Evolutionary conservation across 2,888 invertebrate genomes (phyloP).

Genomic region (Caenorhabditis sulstoni): DNA sequence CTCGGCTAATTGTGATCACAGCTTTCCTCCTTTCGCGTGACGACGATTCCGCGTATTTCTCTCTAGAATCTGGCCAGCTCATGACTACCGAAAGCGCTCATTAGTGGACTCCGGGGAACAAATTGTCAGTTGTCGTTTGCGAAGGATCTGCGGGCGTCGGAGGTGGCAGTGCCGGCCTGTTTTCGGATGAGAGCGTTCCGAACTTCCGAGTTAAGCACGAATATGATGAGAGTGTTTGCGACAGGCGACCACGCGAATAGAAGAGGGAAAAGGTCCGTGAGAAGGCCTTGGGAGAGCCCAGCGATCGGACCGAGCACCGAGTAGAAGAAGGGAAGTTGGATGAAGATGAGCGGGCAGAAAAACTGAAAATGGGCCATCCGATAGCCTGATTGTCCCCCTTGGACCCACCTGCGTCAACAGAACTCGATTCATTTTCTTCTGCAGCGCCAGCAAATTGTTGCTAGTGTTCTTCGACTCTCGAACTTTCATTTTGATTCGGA

Average conservation of each 20-base stretch:
- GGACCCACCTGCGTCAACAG: slow-evolving; percentile 27
- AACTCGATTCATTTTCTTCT: slow-evolving; percentile 39
- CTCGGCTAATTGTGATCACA: slow-evolving; percentile 40
- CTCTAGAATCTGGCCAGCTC: background rate
- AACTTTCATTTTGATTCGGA: slow-evolving; percentile 34
- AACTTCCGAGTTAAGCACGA: slow-evolving; percentile 52
- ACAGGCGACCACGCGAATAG: slow-evolving; percentile 43
- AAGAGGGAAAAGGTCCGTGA: slow-evolving; percentile 31
- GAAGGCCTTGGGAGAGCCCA: slow-evolving; percentile 36
- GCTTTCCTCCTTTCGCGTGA: background rate
- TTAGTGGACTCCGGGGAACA: background rate
- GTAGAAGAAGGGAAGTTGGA: slow-evolving; percentile 46
- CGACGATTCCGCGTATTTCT: slow-evolving; percentile 12
- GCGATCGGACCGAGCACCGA: slow-evolving; percentile 38
- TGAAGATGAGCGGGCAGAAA: slow-evolving; percentile 38
- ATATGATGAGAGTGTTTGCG: slow-evolving; percentile 36
- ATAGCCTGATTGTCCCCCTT: background rate
- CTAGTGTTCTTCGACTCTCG: slow-evolving; percentile 30
- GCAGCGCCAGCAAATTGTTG: slow-evolving; percentile 29
- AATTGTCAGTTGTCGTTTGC: slow-evolving; percentile 18
- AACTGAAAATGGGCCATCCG: slow-evolving; percentile 10
- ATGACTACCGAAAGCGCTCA: slow-evolving; percentile 1
- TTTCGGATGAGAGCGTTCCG: slow-evolving; percentile 38
- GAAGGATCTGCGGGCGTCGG: slow-evolving; percentile 39
- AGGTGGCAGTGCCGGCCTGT: slow-evolving; percentile 26